Percentiles rank a stretch among this genome's conserved stretches.
These are phyloP conservation scores for Myotis brandtii DNA, from an alignment of 2,113 vertebrate genomes.

Conservation along the genomic window DNA sequence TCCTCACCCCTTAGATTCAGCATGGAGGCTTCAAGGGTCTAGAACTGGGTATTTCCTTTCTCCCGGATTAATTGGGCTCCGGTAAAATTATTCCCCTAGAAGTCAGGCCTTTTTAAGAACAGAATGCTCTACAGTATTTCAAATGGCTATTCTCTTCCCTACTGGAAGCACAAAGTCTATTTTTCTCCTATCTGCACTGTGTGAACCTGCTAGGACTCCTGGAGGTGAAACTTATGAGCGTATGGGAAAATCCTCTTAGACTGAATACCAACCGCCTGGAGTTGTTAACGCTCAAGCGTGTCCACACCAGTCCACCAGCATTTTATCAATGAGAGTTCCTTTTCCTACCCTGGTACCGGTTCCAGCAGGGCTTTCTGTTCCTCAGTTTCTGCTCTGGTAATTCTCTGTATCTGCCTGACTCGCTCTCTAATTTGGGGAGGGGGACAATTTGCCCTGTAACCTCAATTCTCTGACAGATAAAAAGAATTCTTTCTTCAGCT, in stretches of 20 bases:
- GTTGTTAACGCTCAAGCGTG: background rate
- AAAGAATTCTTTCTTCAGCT: background rate
- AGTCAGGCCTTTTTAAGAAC: background rate
- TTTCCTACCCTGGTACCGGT: background rate
- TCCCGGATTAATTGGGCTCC: background rate
- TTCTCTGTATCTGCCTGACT: background rate
- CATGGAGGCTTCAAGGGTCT: background rate
- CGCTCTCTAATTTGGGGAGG: background rate
- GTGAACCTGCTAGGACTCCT: background rate
- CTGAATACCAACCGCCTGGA: background rate
- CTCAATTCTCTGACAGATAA: background rate
- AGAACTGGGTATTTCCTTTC: background rate
- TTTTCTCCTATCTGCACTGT: background rate
- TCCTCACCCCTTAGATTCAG: accelerated
- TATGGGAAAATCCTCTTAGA: background rate
- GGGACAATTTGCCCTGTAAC: background rate
- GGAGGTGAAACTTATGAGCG: background rate
- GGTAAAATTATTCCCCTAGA: background rate
- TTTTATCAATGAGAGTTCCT: background rate
- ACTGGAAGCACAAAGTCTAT: background rate
- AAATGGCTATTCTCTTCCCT: background rate
- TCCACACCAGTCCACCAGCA: background rate
- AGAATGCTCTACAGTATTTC: background rate
- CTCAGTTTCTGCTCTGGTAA: background rate
- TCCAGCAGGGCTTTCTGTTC: background rate